These are phyloP conservation scores for Hydrocynus forskahlii DNA, from an alignment of 2,797 vertebrate genomes.

Conservation along the genomic window DNA sequence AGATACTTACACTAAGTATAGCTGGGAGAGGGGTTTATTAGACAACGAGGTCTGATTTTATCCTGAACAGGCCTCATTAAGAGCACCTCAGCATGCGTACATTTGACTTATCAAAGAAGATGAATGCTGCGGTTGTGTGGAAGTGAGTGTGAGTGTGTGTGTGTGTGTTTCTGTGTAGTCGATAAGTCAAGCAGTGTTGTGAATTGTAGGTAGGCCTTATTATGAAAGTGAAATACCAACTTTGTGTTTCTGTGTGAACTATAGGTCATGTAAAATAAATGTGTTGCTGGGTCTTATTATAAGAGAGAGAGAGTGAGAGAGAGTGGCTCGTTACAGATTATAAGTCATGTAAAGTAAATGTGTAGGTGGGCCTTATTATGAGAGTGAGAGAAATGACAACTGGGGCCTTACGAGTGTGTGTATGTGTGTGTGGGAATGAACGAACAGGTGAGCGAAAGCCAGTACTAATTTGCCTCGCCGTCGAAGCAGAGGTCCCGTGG, in stretches of 20 bases:
- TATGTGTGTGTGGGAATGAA: conserved; percentile 33
- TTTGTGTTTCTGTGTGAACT: conserved; percentile 3
- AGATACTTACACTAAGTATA: background rate
- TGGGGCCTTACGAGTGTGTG: conserved; percentile 6
- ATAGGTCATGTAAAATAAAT: background rate
- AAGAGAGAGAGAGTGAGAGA: background rate
- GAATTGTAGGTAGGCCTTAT: conserved; percentile 19
- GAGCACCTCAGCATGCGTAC: conserved; percentile 25
- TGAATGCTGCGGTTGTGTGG: conserved; percentile 26
- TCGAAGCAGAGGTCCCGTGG: conserved; percentile 66
- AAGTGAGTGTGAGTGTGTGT: background rate
- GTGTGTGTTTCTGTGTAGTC: background rate
- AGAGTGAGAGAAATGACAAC: background rate
- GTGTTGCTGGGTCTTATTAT: background rate
- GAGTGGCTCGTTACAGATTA: background rate
- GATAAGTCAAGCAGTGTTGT: conserved; percentile 14
- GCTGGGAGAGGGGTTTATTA: background rate
- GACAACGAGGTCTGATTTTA: background rate
- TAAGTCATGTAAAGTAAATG: conserved; percentile 24
- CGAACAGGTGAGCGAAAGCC: conserved; percentile 43
- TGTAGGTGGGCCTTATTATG: conserved; percentile 23
- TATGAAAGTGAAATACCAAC: conserved; percentile 1
- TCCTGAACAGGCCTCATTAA: conserved; percentile 25
- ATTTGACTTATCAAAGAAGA: conserved; percentile 34
- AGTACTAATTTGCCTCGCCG: conserved; percentile 73